A percentile compares a stretch with the other conserved stretches of the same genome.
Conservation (phyloP, 1,140 invertebrate genomes). For the Orius insidiosus region DNA sequence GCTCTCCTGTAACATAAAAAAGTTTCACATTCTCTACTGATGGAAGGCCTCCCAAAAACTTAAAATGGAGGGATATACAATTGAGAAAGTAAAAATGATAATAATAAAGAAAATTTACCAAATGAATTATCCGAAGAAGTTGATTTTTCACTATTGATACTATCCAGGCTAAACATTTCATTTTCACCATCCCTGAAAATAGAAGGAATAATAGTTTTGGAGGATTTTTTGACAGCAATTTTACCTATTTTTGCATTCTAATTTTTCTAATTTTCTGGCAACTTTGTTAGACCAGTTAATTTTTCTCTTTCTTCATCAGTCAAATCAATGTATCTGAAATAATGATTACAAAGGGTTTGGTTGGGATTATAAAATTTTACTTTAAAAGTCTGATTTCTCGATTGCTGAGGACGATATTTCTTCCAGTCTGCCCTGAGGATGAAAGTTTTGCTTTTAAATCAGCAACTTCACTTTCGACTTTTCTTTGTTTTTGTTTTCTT, state of each 20-base stretch:
- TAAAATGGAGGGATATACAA: no score
- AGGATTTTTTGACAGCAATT: no score
- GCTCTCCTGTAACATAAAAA: no score
- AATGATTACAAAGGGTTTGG: no score
- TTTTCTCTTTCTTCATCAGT: slow-evolving; percentile 89
- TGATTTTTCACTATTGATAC: slow-evolving; percentile 34
- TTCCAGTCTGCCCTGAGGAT: slow-evolving; percentile 40
- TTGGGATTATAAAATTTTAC: slow-evolving; percentile 26
- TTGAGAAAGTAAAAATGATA: no score
- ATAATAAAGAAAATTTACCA: slow-evolving; percentile 23
- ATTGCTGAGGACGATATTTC: slow-evolving; percentile 78
- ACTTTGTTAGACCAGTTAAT: slow-evolving; percentile 79
- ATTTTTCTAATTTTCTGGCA: slow-evolving; percentile 77
- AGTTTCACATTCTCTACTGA: no score
- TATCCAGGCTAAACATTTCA: slow-evolving; percentile 59
- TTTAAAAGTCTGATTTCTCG: slow-evolving; percentile 77
- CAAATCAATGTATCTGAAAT: slow-evolving; percentile 59
- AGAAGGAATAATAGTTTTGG: not conserved
- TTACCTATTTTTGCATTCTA: slow-evolving; percentile 55
- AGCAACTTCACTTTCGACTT: slow-evolving; percentile 76
- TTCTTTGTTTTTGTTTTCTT: slow-evolving; percentile 68
- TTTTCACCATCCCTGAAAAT: slow-evolving; percentile 33
- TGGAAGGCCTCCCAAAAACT: no score
- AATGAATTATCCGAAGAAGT: slow-evolving; percentile 42
- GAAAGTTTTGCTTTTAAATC: slow-evolving; percentile 69